These are phyloP conservation scores for Piaya cayana DNA, from an alignment of 2,113 vertebrate genomes.

Conservation along the genomic window DNA sequence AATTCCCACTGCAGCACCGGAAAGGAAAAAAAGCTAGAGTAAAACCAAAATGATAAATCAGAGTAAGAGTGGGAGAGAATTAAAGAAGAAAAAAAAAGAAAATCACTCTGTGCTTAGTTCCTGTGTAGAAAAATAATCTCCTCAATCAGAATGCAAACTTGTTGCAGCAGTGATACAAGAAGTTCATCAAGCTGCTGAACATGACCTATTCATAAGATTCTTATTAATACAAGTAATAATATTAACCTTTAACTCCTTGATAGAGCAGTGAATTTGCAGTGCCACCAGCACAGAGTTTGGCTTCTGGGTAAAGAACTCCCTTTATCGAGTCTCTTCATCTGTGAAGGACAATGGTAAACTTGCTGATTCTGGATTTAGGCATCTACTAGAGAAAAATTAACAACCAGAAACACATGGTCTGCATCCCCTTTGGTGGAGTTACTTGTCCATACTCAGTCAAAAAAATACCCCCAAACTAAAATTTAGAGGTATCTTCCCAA, in stretches of 20 bases:
- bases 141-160: not conserved
- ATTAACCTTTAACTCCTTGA: not conserved
- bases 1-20: not conserved
- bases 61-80: not conserved
- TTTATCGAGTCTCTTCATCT: not conserved
- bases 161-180: not conserved
- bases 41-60: not conserved
- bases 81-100: not conserved
- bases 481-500: not conserved
- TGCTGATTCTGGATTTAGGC: not conserved
- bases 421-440: accelerated
- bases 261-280: not conserved
- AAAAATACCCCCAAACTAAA: not conserved
- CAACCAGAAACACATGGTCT: not conserved
- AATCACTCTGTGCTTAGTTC: not conserved
- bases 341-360: not conserved
- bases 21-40: not conserved
- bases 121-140: not conserved
- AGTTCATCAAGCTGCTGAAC: not conserved
- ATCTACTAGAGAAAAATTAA: not conserved
- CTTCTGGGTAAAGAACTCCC: not conserved
- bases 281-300: not conserved
- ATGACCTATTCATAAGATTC: not conserved
- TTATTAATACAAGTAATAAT: not conserved
- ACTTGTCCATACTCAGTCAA: not conserved